Base-by-base conservation (phyloP, 2,113 vertebrate species). In the Heterochromis multidens region DNA sequence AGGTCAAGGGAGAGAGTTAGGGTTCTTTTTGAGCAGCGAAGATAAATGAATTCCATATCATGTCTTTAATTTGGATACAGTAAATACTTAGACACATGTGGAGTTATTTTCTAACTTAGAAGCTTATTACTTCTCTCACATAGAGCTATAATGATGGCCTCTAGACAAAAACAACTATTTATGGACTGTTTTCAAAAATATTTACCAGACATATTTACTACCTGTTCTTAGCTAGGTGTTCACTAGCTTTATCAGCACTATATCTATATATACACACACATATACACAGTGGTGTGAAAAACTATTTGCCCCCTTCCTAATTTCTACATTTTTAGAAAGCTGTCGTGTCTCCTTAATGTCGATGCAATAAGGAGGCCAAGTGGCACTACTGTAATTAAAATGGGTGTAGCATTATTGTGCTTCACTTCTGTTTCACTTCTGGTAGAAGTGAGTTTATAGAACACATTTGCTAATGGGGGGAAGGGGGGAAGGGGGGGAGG, bases 1-100 rank as follows among this genome's bases (percentile, higher is more conserved):
- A 65, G 37, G 87, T 90, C 88, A 35, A 25, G 85, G 82, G 85
- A 93, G 72, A 83, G 78, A 81, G 80, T 80, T 5, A 13, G 6
- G 65, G 37, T 62, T 83, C 74, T 86, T 90, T 90, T 87, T 76
- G 77, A 57, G 49, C 11, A 49, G 49, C 76, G 67, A 60, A 52
- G 21, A 46, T 9, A 59, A 9, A 49, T 27, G 9, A 46, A 43
- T 6, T 27, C 19, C n/a, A 37, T 58, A 46, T 46, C 4, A 46
- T 31, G 27, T 17, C 9, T 60, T 59, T 23, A 25, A 59, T 59
- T 25, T 13, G 10, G 16, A 74, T 65, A 7, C 25, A 21, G 54
- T 25, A 49, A 11, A 31, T 9, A n/a, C n/a, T n/a, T n/a, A n/a
- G n/a, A n/a, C n/a, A n/a, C n/a, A n/a, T n/a, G n/a, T n/a, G n/a